Base-by-base conservation (phyloP, 2,113 vertebrate species). In the Monopterus albus region DNA sequence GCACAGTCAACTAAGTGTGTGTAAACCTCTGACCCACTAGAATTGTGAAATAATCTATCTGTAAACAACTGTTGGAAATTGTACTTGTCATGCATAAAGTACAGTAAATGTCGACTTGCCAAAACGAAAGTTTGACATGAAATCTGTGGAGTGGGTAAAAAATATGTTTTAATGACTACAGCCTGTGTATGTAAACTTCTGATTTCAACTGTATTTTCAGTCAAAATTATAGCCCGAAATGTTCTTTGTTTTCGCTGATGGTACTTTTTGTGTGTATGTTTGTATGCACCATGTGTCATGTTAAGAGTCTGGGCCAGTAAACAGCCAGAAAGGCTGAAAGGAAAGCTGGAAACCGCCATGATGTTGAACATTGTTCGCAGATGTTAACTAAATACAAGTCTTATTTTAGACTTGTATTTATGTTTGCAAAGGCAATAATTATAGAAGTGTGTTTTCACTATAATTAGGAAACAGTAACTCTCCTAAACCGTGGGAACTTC, bases 151-250 rank as follows among this genome's bases (percentile, higher is more conserved):
- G n/a, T n/a, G n/a, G n/a, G n/a, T n/a, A n/a, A n/a, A n/a, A n/a
- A n/a, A n/a, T n/a, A n/a, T n/a, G n/a, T n/a, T n/a, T n/a, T n/a
- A n/a, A n/a, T n/a, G n/a, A n/a, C n/a, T n/a, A n/a, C n/a, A n/a
- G n/a, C n/a, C n/a, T n/a, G n/a, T n/a, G n/a, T n/a, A n/a, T n/a
- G n/a, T n/a, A n/a, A n/a, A 72, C 42, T 38, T 71, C 59, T 69
- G 45, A 75, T 49, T 75, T 75, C 26, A 10, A 15, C 55, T 38
- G 47, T 71, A 81, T 79, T 79, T 74, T 74, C 64, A 58, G 70
- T 64, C 38, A 14, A 68, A 55, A 63, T 74, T 63, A 62, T 14
- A 63, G 51, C 29, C 57, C 2, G 10, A 55, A 23, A 31, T 75
- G 60, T 81, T 60, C 60, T 75, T 61, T 81, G 71, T 75, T 80